Percentiles rank a stretch among this genome's conserved stretches.
Evolutionary conservation across 2,888 invertebrate species (phyloP).

Genomic region (Rhodophaea formosa): DNA sequence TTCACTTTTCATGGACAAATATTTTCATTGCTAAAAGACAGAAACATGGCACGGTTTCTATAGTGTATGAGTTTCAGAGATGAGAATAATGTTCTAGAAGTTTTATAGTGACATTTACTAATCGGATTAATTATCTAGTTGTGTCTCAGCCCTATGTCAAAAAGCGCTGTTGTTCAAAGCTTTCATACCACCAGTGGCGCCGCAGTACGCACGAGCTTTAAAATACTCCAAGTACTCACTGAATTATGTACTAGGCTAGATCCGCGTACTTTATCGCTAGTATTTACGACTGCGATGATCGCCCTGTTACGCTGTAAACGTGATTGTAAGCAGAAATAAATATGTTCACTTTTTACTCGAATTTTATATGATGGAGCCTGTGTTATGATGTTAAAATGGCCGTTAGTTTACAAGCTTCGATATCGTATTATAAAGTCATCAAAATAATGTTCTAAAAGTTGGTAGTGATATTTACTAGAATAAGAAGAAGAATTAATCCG

Average conservation of each 20-base stretch:
- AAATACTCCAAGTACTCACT: slow-evolving; percentile 20
- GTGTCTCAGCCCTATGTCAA: slow-evolving; percentile 8
- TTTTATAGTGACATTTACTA: no score
- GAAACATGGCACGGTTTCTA: no score
- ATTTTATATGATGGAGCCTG: slow-evolving; percentile 6
- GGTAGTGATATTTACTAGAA: no score
- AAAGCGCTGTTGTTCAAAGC: slow-evolving; percentile 47
- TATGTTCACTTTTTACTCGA: slow-evolving; percentile 11
- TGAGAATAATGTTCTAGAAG: no score
- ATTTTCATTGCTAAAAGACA: no score
- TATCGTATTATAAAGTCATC: neutral
- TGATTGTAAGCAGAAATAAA: slow-evolving; percentile 7
- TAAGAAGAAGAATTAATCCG: no score
- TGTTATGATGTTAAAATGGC: slow-evolving; percentile 6
- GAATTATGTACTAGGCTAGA: slow-evolving; percentile 20
- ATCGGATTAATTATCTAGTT: neutral
- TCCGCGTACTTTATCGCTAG: slow-evolving; percentile 19
- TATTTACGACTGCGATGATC: slow-evolving; percentile 15
- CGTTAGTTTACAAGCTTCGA: neutral
- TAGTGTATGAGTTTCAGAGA: no score
- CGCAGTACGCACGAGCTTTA: slow-evolving; percentile 25
- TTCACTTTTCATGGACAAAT: no score
- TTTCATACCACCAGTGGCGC: slow-evolving; percentile 35
- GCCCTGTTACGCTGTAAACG: slow-evolving; percentile 16
- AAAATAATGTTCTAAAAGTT: no score